phyloP scores from a whole-genome alignment of 2,888 invertebrate genomes.

The Labia minor region DNA sequence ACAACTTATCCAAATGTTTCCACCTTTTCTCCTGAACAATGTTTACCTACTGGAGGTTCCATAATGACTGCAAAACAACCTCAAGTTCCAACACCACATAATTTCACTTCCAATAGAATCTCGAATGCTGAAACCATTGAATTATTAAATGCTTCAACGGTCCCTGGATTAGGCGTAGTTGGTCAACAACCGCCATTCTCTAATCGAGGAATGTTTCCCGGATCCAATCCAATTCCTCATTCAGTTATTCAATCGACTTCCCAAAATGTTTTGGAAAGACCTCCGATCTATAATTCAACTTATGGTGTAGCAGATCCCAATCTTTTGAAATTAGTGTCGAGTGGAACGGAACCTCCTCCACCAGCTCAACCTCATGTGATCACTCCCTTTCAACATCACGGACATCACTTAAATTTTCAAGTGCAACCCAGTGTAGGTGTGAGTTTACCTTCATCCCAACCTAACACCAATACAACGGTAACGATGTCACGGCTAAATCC shows the following conservation, averaged over 20 bases:
- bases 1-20: constrained; percentile 20
- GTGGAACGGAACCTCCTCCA: neutral
- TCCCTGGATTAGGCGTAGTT: constrained; percentile 16
- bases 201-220: constrained; percentile 17
- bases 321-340: constrained; percentile 5
- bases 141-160: constrained; percentile 13
- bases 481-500: constrained; percentile 63
- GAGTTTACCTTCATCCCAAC: constrained; percentile 5
- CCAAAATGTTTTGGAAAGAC: constrained; percentile 21
- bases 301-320: constrained; percentile 20
- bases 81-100: constrained; percentile 17
- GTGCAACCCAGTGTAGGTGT: constrained; percentile 20
- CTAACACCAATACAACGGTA: constrained; percentile 36
- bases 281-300: constrained; percentile 17
- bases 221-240: constrained; percentile 19
- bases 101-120: constrained; percentile 3
- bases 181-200: constrained; percentile 20
- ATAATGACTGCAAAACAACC: constrained; percentile 20
- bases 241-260: constrained; percentile 21
- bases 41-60: constrained; percentile 21
- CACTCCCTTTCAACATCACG: constrained; percentile 20
- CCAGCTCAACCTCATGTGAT: constrained; percentile 14
- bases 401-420: constrained; percentile 20
- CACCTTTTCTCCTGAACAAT: constrained; percentile 23
- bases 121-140: constrained; percentile 4